Percentiles rank a stretch among this genome's conserved stretches.
Conservation (phyloP, 2,888 invertebrate genomes). For the Chironomus tentans region DNA sequence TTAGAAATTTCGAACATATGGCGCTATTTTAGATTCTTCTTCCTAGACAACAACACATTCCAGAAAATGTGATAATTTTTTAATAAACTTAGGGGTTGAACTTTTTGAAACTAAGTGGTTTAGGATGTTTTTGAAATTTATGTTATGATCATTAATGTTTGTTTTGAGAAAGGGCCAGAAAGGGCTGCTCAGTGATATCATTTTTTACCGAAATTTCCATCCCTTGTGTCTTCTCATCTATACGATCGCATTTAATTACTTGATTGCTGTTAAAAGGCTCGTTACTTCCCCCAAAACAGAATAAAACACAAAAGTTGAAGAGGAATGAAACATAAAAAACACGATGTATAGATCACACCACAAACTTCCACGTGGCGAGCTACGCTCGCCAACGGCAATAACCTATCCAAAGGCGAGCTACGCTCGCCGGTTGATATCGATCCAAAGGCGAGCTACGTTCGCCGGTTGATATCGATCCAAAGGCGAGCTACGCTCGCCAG, state of each 20-base stretch:
- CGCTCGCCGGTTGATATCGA: too few species aligned
- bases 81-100: not conserved
- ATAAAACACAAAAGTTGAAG: not conserved
- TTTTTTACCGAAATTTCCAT: not conserved
- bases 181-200: not conserved
- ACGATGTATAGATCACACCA: too few species aligned
- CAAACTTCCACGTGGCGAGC: too few species aligned
- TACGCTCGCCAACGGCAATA: too few species aligned
- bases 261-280: constrained; percentile 8
- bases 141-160: not conserved
- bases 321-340: not conserved
- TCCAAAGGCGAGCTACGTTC: too few species aligned
- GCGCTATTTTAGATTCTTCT: not conserved
- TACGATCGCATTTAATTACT: constrained; percentile 4
- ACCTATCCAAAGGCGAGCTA: too few species aligned
- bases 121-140: not conserved
- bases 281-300: not conserved
- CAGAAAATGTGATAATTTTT: constrained; percentile 5
- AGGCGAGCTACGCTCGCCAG: too few species aligned
- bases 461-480: too few species aligned
- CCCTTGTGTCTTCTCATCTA: not conserved
- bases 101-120: not conserved
- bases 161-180: not conserved
- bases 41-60: not conserved
- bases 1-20: constrained; percentile 5